phyloP scores from a whole-genome alignment of 2,113 vertebrate genomes.

The Manacus vitellinus region DNA sequence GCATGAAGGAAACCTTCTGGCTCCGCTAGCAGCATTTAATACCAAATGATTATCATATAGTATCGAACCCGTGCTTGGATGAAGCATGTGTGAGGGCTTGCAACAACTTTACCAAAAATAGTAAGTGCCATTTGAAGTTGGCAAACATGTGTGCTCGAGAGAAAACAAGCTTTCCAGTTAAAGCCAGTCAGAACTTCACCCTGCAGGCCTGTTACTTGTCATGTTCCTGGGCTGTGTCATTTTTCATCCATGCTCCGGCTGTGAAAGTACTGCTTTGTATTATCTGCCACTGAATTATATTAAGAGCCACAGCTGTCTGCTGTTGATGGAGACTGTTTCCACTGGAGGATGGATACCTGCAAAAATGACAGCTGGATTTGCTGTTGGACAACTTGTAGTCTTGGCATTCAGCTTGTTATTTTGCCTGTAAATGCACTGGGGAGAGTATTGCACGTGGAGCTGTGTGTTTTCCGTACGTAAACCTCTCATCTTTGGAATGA shows the following conservation, averaged over 20 bases:
- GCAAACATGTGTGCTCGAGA: not conserved
- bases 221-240: not conserved
- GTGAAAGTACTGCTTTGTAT: conserved; percentile 12
- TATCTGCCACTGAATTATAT: not conserved
- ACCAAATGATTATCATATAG: conserved; percentile 47
- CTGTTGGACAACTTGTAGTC: not conserved
- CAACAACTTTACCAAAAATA: conserved; percentile 57
- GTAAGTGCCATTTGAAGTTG: conserved; percentile 42
- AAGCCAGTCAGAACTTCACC: conserved; percentile 30
- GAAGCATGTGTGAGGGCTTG: conserved; percentile 20
- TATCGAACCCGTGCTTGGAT: conserved; percentile 22
- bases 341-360: not conserved
- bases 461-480: not conserved
- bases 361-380: not conserved
- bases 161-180: conserved; percentile 48
- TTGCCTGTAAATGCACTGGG: not conserved
- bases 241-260: not conserved
- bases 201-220: not conserved
- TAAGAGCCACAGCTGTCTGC: not conserved
- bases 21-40: conserved; percentile 37
- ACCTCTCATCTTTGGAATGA: not conserved
- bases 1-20: conserved; percentile 48
- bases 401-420: not conserved
- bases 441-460: not conserved
- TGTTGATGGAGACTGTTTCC: not conserved